A percentile compares a stretch with the other conserved stretches of the same genome.
Conservation (phyloP, 2,113 vertebrate species). For the Proterorhinus semilunaris region DNA sequence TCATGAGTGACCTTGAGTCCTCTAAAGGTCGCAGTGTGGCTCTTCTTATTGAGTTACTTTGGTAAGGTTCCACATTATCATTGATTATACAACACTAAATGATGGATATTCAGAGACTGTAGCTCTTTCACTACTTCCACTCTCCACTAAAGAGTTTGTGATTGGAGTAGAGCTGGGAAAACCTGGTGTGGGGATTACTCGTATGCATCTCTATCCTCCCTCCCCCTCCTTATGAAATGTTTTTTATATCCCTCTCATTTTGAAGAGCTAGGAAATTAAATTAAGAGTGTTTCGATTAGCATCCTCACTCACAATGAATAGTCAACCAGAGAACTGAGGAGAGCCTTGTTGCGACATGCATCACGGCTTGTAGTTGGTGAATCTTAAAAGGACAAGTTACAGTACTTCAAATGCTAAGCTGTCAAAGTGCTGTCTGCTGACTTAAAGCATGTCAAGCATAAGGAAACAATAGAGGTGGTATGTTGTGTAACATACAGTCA, state of each 20-base stretch:
- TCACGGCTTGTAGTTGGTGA: constrained; percentile 19
- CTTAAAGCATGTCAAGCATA: constrained; percentile 26
- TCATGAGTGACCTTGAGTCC: background rate
- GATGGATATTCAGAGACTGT: constrained; percentile 11
- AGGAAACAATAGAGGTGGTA: constrained; percentile 11
- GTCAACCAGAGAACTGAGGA: constrained; percentile 41
- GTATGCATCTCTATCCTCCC: constrained; percentile 51
- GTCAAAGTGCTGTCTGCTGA: background rate
- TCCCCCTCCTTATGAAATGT: constrained; percentile 43
- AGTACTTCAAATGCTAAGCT: no score
- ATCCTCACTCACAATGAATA: constrained; percentile 62
- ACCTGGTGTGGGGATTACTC: constrained; percentile 56
- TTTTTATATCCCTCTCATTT: constrained; percentile 68
- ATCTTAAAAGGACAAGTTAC: constrained; percentile 25
- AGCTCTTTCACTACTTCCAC: constrained; percentile 26
- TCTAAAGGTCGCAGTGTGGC: constrained; percentile 10
- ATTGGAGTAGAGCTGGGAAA: constrained; percentile 45
- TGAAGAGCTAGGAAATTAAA: constrained; percentile 69
- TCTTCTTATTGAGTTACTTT: background rate
- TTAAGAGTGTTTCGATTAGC: constrained; percentile 72
- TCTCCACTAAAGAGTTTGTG: constrained; percentile 25
- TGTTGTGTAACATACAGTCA: constrained; percentile 1
- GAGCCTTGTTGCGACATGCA: constrained; percentile 31
- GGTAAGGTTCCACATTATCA: constrained; percentile 16
- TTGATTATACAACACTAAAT: constrained; percentile 18